Conservation (phyloP, 2,888 invertebrate species). For the Lingula anatina region DNA sequence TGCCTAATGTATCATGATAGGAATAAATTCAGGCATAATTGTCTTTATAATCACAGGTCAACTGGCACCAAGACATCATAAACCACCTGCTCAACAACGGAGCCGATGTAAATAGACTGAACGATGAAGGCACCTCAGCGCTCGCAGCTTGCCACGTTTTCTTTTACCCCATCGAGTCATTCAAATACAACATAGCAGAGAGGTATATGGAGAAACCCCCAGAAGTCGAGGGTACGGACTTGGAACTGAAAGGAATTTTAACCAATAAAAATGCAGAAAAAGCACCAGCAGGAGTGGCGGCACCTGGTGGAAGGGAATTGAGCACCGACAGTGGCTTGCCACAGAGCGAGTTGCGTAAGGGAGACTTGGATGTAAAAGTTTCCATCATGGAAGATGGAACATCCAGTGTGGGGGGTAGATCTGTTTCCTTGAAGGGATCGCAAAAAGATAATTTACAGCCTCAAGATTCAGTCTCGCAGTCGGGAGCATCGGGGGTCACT, state of each 20-base stretch:
- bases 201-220: constrained; percentile 12
- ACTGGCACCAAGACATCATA: constrained; percentile 45
- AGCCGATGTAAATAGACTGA: constrained; percentile 49
- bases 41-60: no score
- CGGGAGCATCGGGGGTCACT: no score
- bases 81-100: constrained; percentile 48
- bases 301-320: constrained; percentile 5
- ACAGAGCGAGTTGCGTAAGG: constrained; percentile 8
- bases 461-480: not conserved
- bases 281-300: not conserved
- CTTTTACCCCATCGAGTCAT: constrained; percentile 44
- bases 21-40: no score
- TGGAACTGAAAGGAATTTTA: not conserved
- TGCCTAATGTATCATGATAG: no score
- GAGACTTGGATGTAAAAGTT: not conserved
- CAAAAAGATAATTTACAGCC: not conserved
- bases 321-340: constrained; percentile 15
- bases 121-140: constrained; percentile 47
- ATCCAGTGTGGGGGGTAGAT: no score
- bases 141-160: constrained; percentile 46
- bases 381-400: not conserved
- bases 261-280: constrained; percentile 2
- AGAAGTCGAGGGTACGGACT: constrained; percentile 6
- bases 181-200: constrained; percentile 42
- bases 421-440: not conserved